A percentile compares a stretch with the other conserved stretches of the same genome.
These are phyloP conservation scores for Bufo bufo DNA, from an alignment of 2,113 vertebrate genomes.

Conservation along the genomic window DNA sequence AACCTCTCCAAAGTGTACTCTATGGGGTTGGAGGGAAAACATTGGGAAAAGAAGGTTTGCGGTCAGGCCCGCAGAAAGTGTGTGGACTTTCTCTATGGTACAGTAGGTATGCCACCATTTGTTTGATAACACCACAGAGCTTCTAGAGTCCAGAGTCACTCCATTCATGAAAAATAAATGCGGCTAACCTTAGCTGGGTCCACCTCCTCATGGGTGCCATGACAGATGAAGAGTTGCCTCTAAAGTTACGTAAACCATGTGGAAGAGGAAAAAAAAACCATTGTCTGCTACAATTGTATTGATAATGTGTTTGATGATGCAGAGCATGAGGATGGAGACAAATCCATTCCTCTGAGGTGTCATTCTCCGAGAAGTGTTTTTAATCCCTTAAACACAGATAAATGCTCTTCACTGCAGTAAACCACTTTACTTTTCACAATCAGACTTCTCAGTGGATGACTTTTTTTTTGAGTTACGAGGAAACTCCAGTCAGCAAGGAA, in stretches of 20 bases:
- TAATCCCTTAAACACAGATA: slow-evolving; percentile 50
- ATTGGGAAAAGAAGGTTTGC: neutral
- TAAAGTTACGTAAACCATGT: neutral
- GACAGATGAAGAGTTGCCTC: neutral
- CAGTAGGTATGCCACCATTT: neutral
- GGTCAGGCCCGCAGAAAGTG: neutral
- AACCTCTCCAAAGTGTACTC: neutral
- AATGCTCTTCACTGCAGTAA: slow-evolving; percentile 27
- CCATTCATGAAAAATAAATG: neutral
- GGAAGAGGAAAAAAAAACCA: neutral
- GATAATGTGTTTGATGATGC: slow-evolving; percentile 35
- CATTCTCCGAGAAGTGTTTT: slow-evolving; percentile 28
- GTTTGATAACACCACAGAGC: neutral
- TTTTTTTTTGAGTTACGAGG: neutral
- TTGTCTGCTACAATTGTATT: neutral
- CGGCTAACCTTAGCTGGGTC: neutral
- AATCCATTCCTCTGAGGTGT: slow-evolving; percentile 47
- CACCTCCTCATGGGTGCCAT: neutral
- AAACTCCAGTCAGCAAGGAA: slow-evolving; percentile 12
- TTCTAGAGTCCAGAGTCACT: neutral
- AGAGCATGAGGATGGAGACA: slow-evolving; percentile 44
- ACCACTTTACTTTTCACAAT: slow-evolving; percentile 43
- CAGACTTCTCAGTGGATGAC: slow-evolving; percentile 16
- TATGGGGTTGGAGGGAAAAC: neutral
- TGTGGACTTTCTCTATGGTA: neutral